Conservation (phyloP, 2,888 invertebrate genomes). For the Aspidiotus rigidus region DNA sequence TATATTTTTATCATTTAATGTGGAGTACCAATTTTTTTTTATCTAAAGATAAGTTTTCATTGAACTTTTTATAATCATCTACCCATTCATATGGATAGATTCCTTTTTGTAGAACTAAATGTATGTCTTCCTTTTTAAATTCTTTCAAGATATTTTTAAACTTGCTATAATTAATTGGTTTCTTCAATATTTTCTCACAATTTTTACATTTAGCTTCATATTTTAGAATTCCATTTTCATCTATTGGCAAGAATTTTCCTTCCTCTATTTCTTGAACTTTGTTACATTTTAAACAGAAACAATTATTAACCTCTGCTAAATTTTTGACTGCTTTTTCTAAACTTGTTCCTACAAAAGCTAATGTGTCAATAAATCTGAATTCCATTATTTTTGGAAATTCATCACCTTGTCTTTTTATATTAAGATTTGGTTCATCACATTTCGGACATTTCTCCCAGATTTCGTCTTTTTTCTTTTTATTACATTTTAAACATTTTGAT, state of each 20-base stretch:
- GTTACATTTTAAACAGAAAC: constrained; percentile 14
- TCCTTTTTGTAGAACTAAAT: constrained; percentile 10
- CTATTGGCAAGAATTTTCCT: constrained; percentile 12
- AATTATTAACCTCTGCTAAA: constrained; percentile 14
- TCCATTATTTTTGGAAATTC: constrained; percentile 9
- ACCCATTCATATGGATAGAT: constrained; percentile 10
- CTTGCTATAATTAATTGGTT: constrained; percentile 1
- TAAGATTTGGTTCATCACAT: constrained; percentile 9
- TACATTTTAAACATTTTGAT: constrained; percentile 11
- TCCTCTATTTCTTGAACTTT: constrained; percentile 11
- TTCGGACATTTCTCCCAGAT: constrained; percentile 14
- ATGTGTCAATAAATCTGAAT: constrained; percentile 17
- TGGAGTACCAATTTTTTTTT: not conserved
- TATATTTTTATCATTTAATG: constrained; percentile 12
- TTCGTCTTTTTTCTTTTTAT: constrained; percentile 11
- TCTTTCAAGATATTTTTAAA: constrained; percentile 13
- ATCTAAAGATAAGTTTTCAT: not conserved
- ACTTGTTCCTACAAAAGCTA: constrained; percentile 11
- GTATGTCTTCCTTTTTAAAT: constrained; percentile 6
- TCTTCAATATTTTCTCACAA: constrained; percentile 10
- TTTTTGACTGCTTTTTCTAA: constrained; percentile 15
- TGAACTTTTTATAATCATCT: constrained; percentile 15
- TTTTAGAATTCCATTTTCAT: constrained; percentile 19
- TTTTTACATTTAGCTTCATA: constrained; percentile 16
- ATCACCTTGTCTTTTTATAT: constrained; percentile 7